Conservation (phyloP, 2,888 invertebrate genomes). For the Gordius sp. region DNA sequence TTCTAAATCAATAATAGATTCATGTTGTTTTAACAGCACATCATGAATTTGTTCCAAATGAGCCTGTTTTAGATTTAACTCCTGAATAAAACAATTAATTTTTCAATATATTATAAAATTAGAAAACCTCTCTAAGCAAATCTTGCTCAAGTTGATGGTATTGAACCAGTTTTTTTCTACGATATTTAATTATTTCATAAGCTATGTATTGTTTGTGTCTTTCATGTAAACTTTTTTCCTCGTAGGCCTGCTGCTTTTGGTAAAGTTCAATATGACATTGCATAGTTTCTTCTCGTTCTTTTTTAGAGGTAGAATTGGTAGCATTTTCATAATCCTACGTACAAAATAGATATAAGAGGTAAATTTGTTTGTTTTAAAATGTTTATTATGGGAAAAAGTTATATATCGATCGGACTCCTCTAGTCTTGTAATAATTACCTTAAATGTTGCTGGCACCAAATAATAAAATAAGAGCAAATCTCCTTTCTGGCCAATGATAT, state of each 20-base stretch:
- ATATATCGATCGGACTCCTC: too few relatives aligned
- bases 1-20: constrained; percentile 79
- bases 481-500: too few relatives aligned
- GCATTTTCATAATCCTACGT: too few relatives aligned
- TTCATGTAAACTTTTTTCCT: constrained; percentile 56
- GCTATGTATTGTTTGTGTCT: constrained; percentile 70
- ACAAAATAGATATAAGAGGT: too few relatives aligned
- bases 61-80: constrained; percentile 69
- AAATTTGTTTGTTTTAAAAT: too few relatives aligned
- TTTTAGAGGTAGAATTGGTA: too few relatives aligned
- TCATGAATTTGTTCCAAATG: constrained; percentile 79
- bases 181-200: constrained; percentile 65
- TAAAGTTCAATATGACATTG: constrained; percentile 32
- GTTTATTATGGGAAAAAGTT: too few relatives aligned
- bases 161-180: constrained; percentile 57
- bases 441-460: too few relatives aligned
- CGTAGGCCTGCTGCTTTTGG: constrained; percentile 63
- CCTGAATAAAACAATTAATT: constrained; percentile 35
- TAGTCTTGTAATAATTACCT: too few relatives aligned
- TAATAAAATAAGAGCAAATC: too few relatives aligned
- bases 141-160: constrained; percentile 68
- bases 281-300: too few relatives aligned
- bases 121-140: constrained; percentile 50
- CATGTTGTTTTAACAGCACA: constrained; percentile 77
- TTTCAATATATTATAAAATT: not conserved